Base-by-base conservation (phyloP, 2,797 vertebrate species). In the Rhabdophis nuchalis region DNA sequence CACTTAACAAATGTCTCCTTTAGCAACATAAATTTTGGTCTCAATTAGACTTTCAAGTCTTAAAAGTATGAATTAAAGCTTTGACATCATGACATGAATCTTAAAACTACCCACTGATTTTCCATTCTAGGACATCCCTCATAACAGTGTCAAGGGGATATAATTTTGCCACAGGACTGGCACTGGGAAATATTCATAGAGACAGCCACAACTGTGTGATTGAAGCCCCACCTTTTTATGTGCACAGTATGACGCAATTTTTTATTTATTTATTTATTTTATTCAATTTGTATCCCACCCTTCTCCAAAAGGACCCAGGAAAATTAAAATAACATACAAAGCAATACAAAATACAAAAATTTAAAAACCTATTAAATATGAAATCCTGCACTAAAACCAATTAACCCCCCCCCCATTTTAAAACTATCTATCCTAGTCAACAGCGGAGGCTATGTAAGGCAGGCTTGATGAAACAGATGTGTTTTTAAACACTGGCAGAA, bases 111-210 rank as follows among this genome's bases (percentile, higher is more conserved):
- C 92, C 96, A 82, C 94, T 95, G 0, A 94, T 95, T 92, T 92
- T 97, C 93, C 86, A 88, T 93, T 72, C 96, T 93, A 94, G 93
- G 97, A 95, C 93, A 93, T 93, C 96, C 95, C 94, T 96, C 95
- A 94, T 93, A 96, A 94, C 92, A 87, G 93, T 61, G 94, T 91
- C 89, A 94, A 94, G 95, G 72, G 86, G 96, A 95, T 52, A 88
- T n/a, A 93, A 94, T 88, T 94, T 94, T 93, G 0, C 88, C 94
- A 94, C 90, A 95, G 92, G 72, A 93, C n/a, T 93, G 89, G 91
- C 95, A 96, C 90, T 86, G 91, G 89, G 68, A 93, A 18, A 89
- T 56, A 13, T 18, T 57, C 89, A 12, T 57, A 89, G 5, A 90
- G 85, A 50, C 10, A 52, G 64, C 58, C 90, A 20, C 16, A 89